Evolutionary conservation across 2,113 vertebrate species (phyloP).

Genomic region (Halcyon malimbica): DNA sequence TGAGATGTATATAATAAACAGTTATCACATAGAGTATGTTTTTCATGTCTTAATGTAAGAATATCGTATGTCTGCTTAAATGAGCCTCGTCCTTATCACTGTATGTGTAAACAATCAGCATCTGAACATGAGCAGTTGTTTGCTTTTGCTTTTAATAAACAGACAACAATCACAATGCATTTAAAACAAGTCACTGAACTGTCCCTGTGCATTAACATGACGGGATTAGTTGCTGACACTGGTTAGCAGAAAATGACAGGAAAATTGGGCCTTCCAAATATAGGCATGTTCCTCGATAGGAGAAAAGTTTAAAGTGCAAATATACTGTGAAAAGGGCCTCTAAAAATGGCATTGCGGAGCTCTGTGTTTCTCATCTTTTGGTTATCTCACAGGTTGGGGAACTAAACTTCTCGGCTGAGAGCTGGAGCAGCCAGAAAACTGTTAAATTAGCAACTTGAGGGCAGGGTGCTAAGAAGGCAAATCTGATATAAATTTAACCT

Average conservation of each 20-base stretch:
- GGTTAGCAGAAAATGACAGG: slow-evolving; percentile 34
- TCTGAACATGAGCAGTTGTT: slow-evolving; percentile 8
- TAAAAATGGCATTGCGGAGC: neutral
- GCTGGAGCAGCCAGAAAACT: slow-evolving; percentile 26
- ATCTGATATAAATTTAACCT: slow-evolving; percentile 19
- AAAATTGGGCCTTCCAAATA: slow-evolving; percentile 28
- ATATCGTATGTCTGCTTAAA: neutral
- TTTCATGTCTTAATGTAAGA: neutral
- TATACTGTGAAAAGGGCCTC: neutral
- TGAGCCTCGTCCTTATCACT: slow-evolving; percentile 4
- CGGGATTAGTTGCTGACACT: neutral
- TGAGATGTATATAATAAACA: neutral
- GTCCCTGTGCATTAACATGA: neutral
- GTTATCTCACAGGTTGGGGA: slow-evolving; percentile 26
- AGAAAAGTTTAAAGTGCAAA: slow-evolving; percentile 33
- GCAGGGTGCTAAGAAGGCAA: slow-evolving; percentile 29
- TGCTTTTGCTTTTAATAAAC: slow-evolving; percentile 33
- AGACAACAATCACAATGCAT: slow-evolving; percentile 11
- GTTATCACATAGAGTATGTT: neutral
- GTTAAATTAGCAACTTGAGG: slow-evolving; percentile 23
- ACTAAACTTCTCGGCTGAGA: neutral
- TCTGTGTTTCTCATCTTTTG: neutral
- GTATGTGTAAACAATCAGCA: slow-evolving; percentile 3
- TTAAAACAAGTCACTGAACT: slow-evolving; percentile 32
- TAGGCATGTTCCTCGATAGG: neutral